These are phyloP conservation scores for Cotesia typhae DNA, from an alignment of 1,140 invertebrate genomes.

Conservation along the genomic window DNA sequence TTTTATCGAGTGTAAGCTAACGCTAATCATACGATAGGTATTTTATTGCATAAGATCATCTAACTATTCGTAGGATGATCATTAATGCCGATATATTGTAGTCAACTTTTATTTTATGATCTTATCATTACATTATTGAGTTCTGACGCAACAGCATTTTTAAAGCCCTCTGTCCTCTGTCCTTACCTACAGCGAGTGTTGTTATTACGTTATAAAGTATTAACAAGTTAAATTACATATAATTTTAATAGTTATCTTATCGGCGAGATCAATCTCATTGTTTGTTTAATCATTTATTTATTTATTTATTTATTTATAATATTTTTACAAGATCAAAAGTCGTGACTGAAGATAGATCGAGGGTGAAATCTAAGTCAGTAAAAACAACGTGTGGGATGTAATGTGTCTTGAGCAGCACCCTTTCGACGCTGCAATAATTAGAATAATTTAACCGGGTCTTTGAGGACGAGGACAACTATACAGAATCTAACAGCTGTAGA, in stretches of 20 bases:
- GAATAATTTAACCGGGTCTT: slow-evolving; percentile 45
- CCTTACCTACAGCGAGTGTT: too few relatives aligned
- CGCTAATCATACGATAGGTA: slow-evolving; percentile 24
- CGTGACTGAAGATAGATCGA: too few relatives aligned
- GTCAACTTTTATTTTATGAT: neutral
- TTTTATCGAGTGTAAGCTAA: neutral
- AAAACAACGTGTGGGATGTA: too few relatives aligned
- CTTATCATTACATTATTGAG: slow-evolving; percentile 4
- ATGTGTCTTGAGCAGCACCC: slow-evolving; percentile 2
- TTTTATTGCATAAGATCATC: slow-evolving; percentile 33
- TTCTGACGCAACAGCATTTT: slow-evolving; percentile 4
- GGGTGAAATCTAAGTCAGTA: too few relatives aligned
- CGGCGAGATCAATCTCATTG: too few relatives aligned
- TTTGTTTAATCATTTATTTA: too few relatives aligned
- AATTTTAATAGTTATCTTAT: too few relatives aligned
- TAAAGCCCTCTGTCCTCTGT: too few relatives aligned
- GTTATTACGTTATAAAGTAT: too few relatives aligned
- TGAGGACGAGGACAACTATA: slow-evolving; percentile 22
- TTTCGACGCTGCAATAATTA: slow-evolving; percentile 40
- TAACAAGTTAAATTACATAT: too few relatives aligned
- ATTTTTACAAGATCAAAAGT: too few relatives aligned
- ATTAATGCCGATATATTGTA: slow-evolving; percentile 14
- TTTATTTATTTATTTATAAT: too few relatives aligned
- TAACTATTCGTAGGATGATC: slow-evolving; percentile 32
- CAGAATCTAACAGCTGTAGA: slow-evolving; percentile 32